Conservation (phyloP, 1,140 invertebrate genomes). For the Chionoecetes opilio region DNA sequence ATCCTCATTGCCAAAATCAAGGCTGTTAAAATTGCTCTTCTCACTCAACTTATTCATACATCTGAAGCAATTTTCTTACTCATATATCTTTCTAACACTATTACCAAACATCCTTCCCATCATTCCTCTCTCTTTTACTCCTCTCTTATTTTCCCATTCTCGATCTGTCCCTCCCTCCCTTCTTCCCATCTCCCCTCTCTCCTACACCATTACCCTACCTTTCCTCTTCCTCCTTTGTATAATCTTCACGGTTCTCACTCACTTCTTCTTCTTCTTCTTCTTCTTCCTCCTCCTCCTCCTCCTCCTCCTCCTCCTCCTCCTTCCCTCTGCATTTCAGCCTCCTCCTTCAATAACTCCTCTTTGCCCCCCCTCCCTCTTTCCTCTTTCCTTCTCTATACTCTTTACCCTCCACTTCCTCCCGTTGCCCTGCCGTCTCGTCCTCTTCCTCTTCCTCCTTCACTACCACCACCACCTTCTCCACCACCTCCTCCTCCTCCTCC, state of each 20-base stretch:
- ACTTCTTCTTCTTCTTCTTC: neutral
- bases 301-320: neutral
- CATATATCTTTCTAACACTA: too few relatives aligned
- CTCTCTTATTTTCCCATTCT: neutral
- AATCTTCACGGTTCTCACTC: neutral
- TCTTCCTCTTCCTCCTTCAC: neutral
- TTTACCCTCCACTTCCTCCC: neutral
- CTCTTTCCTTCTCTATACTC: neutral
- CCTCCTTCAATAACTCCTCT: too few relatives aligned
- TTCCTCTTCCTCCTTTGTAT: neutral
- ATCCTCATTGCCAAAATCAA: too few relatives aligned
- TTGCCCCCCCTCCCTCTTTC: neutral
- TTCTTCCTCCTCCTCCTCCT: neutral
- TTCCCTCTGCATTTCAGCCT: neutral
- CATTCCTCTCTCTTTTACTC: neutral
- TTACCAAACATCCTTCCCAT: too few relatives aligned
- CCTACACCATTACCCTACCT: neutral
- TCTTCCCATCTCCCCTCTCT: neutral
- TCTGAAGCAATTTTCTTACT: too few relatives aligned
- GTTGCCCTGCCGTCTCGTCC: neutral
- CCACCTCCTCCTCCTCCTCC: constrained; percentile 20
- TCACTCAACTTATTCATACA: too few relatives aligned
- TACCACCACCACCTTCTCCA: neutral
- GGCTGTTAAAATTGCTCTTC: too few relatives aligned
- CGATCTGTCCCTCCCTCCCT: neutral